Percentiles rank a stretch among this genome's conserved stretches.
These are phyloP conservation scores for Perca flavescens DNA, from an alignment of 2,113 vertebrate genomes.

Conservation along the genomic window DNA sequence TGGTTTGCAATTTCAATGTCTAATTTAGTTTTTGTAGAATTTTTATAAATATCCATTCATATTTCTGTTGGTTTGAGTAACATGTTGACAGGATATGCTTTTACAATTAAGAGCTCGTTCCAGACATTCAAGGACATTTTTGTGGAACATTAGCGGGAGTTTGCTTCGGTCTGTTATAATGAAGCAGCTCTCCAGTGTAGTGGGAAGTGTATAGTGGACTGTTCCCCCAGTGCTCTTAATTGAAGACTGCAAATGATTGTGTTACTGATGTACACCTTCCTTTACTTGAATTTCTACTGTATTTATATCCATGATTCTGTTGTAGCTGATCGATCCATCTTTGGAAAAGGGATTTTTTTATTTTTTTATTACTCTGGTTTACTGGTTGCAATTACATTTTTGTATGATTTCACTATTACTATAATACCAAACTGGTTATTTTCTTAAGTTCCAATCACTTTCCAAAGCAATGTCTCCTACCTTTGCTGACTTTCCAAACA, in stretches of 20 bases:
- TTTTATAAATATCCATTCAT: constrained; percentile 24
- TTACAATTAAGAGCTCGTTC: constrained; percentile 19
- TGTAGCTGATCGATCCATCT: constrained; percentile 62
- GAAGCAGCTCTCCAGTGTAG: constrained; percentile 22
- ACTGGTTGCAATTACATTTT: constrained; percentile 62
- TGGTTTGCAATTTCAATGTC: constrained; percentile 64
- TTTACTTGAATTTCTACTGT: constrained; percentile 80
- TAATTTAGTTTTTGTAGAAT: constrained; percentile 54
- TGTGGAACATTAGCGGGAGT: constrained; percentile 25
- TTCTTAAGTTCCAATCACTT: constrained; percentile 34
- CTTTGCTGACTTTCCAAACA: constrained; percentile 57
- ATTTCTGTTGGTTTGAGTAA: constrained; percentile 38
- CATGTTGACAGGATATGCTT: constrained; percentile 26
- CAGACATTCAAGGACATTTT: constrained; percentile 40
- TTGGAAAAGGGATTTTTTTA: constrained; percentile 71
- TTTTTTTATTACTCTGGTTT: constrained; percentile 45
- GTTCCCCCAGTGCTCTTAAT: constrained; percentile 64
- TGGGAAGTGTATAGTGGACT: constrained; percentile 22
- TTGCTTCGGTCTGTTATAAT: constrained; percentile 33
- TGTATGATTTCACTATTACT: constrained; percentile 59
- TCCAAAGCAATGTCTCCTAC: constrained; percentile 51
- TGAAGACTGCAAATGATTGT: constrained; percentile 80
- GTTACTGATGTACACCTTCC: constrained; percentile 73
- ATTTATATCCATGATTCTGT: constrained; percentile 57
- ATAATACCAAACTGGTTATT: constrained; percentile 57